These are phyloP conservation scores for Vanacampus margaritifer DNA, from an alignment of 2,113 vertebrate genomes.

Conservation along the genomic window DNA sequence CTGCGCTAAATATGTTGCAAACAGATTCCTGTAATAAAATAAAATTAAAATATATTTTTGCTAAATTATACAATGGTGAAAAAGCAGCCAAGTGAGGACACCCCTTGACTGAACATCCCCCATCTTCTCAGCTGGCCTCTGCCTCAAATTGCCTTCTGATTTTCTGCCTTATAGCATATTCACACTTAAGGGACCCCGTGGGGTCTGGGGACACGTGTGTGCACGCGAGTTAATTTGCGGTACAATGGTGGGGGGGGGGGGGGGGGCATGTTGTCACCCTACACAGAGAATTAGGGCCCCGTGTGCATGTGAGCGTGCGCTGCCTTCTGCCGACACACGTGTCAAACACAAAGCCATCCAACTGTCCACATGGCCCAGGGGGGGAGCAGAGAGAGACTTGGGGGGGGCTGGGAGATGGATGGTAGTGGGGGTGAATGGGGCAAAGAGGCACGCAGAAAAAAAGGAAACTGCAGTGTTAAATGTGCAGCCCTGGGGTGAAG, in stretches of 20 bases:
- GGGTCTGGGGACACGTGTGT: slow-evolving; percentile 38
- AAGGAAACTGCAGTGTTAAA: slow-evolving; percentile 46
- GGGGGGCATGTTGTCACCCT: slow-evolving; percentile 35
- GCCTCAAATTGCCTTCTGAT: slow-evolving; percentile 67
- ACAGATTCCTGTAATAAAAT: too few relatives aligned
- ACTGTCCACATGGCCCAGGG: slow-evolving; percentile 52
- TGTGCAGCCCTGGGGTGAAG: slow-evolving; percentile 40
- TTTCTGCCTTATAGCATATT: slow-evolving; percentile 73
- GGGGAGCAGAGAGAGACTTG: slow-evolving; percentile 20
- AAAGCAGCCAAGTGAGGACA: slow-evolving; percentile 20
- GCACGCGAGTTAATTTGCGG: slow-evolving; percentile 57
- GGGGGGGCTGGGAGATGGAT: neutral
- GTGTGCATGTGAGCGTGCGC: slow-evolving; percentile 31
- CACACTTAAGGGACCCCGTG: slow-evolving; percentile 69
- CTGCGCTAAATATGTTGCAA: too few relatives aligned
- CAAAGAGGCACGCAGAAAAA: slow-evolving; percentile 15
- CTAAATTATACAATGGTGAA: slow-evolving; percentile 10
- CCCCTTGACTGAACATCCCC: slow-evolving; percentile 18
- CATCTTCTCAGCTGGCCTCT: slow-evolving; percentile 43
- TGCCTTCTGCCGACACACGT: slow-evolving; percentile 55
- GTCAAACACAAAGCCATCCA: slow-evolving; percentile 68
- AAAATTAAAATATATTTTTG: slow-evolving; percentile 16
- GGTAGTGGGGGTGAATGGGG: slow-evolving; percentile 23
- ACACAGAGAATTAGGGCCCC: slow-evolving; percentile 51
- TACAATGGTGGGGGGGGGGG: slow-evolving; percentile 51